Evolutionary conservation across 2,797 vertebrate species (phyloP), one percentile per base, ranked within the genome.

Genomic region (Chrosomus eos): DNA sequence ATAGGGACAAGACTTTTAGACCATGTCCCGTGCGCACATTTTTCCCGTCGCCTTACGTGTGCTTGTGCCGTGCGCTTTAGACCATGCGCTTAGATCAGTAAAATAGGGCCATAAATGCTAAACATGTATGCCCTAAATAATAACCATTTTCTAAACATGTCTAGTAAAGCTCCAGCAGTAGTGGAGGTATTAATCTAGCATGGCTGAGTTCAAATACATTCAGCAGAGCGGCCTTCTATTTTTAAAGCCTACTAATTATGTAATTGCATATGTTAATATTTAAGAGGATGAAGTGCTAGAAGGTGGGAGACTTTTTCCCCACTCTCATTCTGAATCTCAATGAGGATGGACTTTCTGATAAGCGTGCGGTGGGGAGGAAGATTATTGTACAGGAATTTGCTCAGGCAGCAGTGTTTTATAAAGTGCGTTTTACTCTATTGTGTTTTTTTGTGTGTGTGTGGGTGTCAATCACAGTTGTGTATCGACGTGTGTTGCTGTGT

Each of bases 231-330:
- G 77, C 64, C 72, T 86, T 88, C 90, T 94, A 92, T 94, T 93
- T 93, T 90, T 90, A 92, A 76, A 90, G 87, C 89, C 86, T 86
- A 90, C 91, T 92, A 93, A 94, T 94, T 93, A 92, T 91, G 87
- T 87, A 89, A 89, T 89, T 91, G 91, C 90, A 90, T 92, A 92
- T 92, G 91, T 81, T 93, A 90, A 93, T 94, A 90, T 91, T 89
- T 85, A 62, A 80, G 89, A 90, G 64, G 79, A 85, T 88, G 86
- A 86, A 87, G 85, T 64, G 75, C 85, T 80, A 78, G 62, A 80
- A 86, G 66, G 84, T 71, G 3, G 80, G 26, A 87, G 64, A 80
- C 81, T 79, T 70, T 51, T 80, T 5, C 43, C 11, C 11, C 19
- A 48, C 53, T 43, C 62, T 73, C 33, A 26, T 36, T 84, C 78